A percentile compares a stretch with the other conserved stretches of the same genome.
Conservation (phyloP, 2,113 vertebrate genomes). For the Leucopsar rothschildi region DNA sequence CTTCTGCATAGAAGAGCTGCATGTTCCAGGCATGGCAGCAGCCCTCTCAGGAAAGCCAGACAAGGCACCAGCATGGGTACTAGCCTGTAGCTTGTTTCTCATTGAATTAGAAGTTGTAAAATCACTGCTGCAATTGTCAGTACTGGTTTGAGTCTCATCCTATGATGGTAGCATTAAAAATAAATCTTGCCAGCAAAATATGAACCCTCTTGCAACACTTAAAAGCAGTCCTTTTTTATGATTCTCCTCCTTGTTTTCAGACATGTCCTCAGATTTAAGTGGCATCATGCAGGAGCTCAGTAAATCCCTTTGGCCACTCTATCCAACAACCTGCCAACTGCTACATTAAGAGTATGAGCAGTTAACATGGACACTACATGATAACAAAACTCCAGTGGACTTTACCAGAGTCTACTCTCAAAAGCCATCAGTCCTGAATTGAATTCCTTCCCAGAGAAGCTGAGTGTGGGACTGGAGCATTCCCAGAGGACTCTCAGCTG, state of each 20-base stretch:
- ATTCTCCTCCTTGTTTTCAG: not conserved
- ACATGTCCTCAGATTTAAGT: not conserved
- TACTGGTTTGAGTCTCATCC: not conserved
- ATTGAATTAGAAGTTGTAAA: not conserved
- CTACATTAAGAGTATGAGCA: not conserved
- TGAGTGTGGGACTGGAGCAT: fast-evolving
- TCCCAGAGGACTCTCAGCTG: not conserved
- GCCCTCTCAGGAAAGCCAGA: not conserved
- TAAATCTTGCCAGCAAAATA: not conserved
- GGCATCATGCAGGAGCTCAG: not conserved
- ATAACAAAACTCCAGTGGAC: not conserved
- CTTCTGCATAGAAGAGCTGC: not conserved
- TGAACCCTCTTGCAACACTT: not conserved
- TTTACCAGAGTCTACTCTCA: not conserved
- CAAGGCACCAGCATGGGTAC: not conserved
- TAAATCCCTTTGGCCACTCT: not conserved
- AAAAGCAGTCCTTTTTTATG: not conserved
- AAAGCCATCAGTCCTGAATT: not conserved
- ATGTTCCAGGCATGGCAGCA: not conserved
- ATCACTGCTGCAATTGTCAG: not conserved
- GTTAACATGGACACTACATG: not conserved
- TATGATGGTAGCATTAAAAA: not conserved
- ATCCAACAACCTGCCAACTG: not conserved
- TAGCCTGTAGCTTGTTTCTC: not conserved
- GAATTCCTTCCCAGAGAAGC: not conserved